Base-by-base conservation (phyloP, 2,113 vertebrate genomes). In the Seriola aureovittata region DNA sequence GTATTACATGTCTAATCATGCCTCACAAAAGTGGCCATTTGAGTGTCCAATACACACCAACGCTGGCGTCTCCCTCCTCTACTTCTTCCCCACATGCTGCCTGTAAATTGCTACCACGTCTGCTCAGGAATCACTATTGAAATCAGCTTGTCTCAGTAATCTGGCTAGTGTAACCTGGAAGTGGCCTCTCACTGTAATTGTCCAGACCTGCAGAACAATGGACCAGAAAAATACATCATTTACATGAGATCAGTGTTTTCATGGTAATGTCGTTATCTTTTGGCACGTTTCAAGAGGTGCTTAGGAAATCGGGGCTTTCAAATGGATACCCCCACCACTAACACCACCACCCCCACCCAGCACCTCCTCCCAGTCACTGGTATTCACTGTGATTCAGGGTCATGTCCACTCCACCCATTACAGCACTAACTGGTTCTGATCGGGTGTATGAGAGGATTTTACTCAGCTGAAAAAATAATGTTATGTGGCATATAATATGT, bases 51-150 rank as follows among this genome's bases (percentile, higher is more conserved):
- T 89, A 92, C 89, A 88, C 91, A 88, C 34, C 17, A 29, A 42
- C 23, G 10, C 21, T 3, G 2, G 25, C 10, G 38, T 13, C 60
- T 40, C 38, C 54, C 55, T 68, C 19, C 42, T 40, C 17, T 7
- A 50, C 44, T 4, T 16, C 50, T 25, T 29, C 38, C 38, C 12
- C 71, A 8, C 25, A 44, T 70, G 14, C 84, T 36, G 66, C 50
- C 54, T 71, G 67, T 82, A 83, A 88, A 91, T 84, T 89, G 84
- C 58, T 83, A 14, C 88, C 80, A 85, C 9, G 70, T 85, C 80
- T 59, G 59, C 73, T n/a, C 29, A 4, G 16, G 65, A 78, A 74
- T 80, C 36, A 57, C 46, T 23, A 16, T 13, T 70, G 34, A 80
- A 81, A 88, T 85, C 74, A 85, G 74, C 86, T 67, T 85, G 76